Evolutionary conservation across 2,888 invertebrate genomes (phyloP).

Genomic region (Pterobdella sp.): DNA sequence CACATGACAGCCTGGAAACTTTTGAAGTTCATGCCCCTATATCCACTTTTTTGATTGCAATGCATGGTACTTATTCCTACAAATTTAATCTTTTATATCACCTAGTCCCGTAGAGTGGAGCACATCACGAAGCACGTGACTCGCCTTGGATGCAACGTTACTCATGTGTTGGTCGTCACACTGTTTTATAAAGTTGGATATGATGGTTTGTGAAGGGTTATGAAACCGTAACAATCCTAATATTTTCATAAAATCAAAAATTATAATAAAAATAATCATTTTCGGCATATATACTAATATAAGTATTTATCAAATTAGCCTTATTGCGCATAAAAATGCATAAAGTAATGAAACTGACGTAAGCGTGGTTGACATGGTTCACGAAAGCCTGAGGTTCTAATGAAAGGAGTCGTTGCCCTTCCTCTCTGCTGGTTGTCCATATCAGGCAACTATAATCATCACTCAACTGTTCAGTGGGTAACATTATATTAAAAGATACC

Average conservation of each 20-base stretch:
- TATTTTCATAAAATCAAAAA: too few species aligned
- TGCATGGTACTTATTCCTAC: not conserved
- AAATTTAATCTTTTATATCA: not conserved
- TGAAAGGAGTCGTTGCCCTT: conserved; percentile 66
- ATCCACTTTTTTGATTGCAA: not conserved
- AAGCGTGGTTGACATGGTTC: conserved; percentile 75
- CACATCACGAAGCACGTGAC: not conserved
- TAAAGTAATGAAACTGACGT: conserved; percentile 58
- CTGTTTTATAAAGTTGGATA: not conserved
- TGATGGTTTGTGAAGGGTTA: not conserved
- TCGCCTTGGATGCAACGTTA: not conserved
- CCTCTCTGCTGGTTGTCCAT: conserved; percentile 73
- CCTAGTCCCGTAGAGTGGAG: not conserved
- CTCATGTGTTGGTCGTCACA: not conserved
- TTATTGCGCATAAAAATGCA: not conserved
- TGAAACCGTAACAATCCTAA: not conserved
- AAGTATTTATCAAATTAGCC: too few species aligned
- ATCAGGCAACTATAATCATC: conserved; percentile 72
- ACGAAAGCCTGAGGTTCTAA: conserved; percentile 73
- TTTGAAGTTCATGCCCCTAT: not conserved
- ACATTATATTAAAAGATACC: too few species aligned
- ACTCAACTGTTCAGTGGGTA: conserved; percentile 34
- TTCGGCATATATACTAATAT: too few species aligned
- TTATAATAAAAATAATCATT: too few species aligned
- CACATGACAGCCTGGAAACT: too few species aligned